Conservation (phyloP, 2,113 vertebrate species). For the Seriola aureovittata region DNA sequence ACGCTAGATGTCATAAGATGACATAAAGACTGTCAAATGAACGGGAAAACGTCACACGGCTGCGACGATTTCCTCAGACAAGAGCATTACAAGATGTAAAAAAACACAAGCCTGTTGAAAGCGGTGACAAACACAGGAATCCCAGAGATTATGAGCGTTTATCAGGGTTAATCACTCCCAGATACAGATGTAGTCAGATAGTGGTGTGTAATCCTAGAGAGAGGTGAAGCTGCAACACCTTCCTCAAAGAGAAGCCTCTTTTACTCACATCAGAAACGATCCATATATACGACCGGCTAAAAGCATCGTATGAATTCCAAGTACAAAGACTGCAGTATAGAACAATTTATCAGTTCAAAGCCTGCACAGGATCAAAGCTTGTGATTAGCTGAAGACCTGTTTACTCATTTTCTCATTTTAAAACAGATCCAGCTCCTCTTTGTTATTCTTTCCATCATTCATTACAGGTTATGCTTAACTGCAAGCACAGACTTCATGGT, state of each 20-base stretch:
- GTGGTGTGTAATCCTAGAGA: slow-evolving; percentile 60
- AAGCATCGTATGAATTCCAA: background rate
- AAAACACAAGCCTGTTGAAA: slow-evolving; percentile 36
- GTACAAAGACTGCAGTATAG: background rate
- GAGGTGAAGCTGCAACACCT: slow-evolving; percentile 38
- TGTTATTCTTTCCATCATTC: slow-evolving; percentile 48
- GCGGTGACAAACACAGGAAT: slow-evolving; percentile 55
- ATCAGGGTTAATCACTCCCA: slow-evolving; percentile 64
- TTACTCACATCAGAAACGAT: background rate
- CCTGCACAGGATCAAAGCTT: slow-evolving; percentile 47
- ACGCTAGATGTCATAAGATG: background rate
- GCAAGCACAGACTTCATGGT: slow-evolving; percentile 13
- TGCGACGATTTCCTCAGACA: slow-evolving; percentile 30
- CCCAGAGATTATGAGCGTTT: slow-evolving; percentile 64
- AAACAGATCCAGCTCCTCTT: slow-evolving; percentile 6
- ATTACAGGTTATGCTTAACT: slow-evolving; percentile 34
- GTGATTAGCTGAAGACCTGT: slow-evolving; percentile 28
- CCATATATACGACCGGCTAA: background rate
- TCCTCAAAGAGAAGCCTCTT: background rate
- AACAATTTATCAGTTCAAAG: slow-evolving; percentile 39
- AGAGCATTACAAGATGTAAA: slow-evolving; percentile 51
- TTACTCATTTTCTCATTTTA: slow-evolving; percentile 32
- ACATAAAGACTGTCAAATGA: background rate
- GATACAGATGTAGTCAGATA: slow-evolving; percentile 63
- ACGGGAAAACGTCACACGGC: background rate